Base-by-base conservation (phyloP, 53 echinoderm and acorn worm species). In the Crossaster papposus region DNA sequence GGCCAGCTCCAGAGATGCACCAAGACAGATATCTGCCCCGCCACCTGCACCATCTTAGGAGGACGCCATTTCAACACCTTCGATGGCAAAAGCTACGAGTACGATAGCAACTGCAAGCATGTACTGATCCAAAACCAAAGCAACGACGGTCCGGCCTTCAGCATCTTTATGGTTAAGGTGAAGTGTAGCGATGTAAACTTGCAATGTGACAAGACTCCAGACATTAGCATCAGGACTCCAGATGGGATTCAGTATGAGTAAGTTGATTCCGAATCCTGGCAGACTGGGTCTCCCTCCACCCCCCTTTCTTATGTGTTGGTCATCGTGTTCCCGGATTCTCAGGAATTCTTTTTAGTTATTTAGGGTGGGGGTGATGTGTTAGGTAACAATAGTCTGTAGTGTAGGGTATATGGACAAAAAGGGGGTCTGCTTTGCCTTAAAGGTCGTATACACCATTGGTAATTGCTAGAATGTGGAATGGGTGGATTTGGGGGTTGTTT, bases 51-150 rank as follows among this genome's bases (percentile, higher is more conserved):
- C 52, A 34, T 94, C 14, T 82, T 80, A 0, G 89, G 88, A 22
- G 89, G 92, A 0, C 63, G 63, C n/a, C 18, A 36, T 28, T 92
- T 74, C 89, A 31, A 26, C 1, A 92, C 95, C 0, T 94, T 94
- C 52, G 95, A 94, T 29, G 83, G 78, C 31, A 31, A 9, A 0
- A 54, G 8, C 70, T 91, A 53, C 36, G 31, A 38, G 12, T 91
- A 54, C 35, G 65, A 78, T 2, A 54, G 91, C 2, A 26, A n/a
- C 31, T 91, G 91, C 30, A 70, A 83, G 51, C 78, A 91, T 22
- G 91, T 91, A 24, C 68, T 91, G 30, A 79, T 77, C 5, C 91
- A 91, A 35, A 86, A 36, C 35, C 0, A 6, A 12, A 23, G 18
- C 30, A 22, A 11, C 15, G 68, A 85, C 38, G 53, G 38, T 54